A percentile compares a stretch with the other conserved stretches of the same genome.
These are phyloP conservation scores for Tinamus major DNA, from an alignment of 2,797 vertebrate species.

Conservation along the genomic window DNA sequence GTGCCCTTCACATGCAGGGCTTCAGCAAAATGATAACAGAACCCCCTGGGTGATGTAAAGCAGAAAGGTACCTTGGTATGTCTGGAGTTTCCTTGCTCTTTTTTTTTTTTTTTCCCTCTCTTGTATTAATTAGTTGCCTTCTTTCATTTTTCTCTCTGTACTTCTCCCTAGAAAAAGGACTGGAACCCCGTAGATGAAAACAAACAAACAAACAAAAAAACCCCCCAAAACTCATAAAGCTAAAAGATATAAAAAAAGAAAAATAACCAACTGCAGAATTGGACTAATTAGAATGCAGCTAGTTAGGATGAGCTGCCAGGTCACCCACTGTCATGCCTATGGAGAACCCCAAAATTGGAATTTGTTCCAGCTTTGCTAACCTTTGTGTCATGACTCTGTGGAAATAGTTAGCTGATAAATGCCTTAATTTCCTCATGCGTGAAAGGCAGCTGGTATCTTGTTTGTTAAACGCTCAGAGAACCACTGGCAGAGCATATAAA, in stretches of 20 bases:
- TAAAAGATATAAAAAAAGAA: not conserved
- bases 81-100: not conserved
- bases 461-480: slow-evolving; percentile 6
- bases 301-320: not conserved
- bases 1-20: not conserved
- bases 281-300: not conserved
- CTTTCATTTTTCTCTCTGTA: not conserved
- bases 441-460: not conserved
- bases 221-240: not conserved
- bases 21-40: slow-evolving; percentile 38
- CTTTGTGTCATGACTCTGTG: not conserved
- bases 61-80: slow-evolving; percentile 29
- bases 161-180: not conserved
- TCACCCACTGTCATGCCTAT: not conserved
- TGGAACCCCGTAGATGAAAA: not conserved
- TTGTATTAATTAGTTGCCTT: not conserved
- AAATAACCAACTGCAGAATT: not conserved
- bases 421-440: not conserved
- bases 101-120: too few relatives aligned
- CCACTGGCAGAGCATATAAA: not conserved
- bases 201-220: not conserved
- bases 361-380: not conserved
- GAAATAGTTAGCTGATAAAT: not conserved
- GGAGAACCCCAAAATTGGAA: not conserved
- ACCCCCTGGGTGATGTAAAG: slow-evolving; percentile 14